phyloP scores from a whole-genome alignment of 35 echinoderm and acorn worm genomes.

The Strongylocentrotus purpuratus region DNA sequence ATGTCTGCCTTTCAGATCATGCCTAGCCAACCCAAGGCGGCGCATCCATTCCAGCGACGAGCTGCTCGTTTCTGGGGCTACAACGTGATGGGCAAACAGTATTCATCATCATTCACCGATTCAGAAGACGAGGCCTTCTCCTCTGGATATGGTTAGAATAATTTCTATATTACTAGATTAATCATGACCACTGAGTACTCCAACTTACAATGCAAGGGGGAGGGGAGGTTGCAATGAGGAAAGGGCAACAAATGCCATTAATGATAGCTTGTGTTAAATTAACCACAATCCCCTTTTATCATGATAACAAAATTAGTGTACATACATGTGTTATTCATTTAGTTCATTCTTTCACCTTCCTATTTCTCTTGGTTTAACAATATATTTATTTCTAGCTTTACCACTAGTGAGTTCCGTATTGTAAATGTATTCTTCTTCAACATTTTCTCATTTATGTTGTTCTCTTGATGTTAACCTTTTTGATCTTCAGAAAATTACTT shows the following conservation, averaged over 20 bases:
- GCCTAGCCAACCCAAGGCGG: slow-evolving; percentile 26
- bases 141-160: slow-evolving; percentile 78
- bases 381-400: background rate
- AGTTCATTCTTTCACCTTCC: background rate
- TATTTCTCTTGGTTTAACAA: background rate
- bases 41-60: slow-evolving; percentile 42
- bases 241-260: too few species aligned
- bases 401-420: background rate
- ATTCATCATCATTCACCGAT: slow-evolving; percentile 86
- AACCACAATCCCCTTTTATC: too few species aligned
- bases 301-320: too few species aligned
- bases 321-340: background rate
- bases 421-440: background rate
- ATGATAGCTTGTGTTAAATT: too few species aligned
- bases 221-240: too few species aligned
- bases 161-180: background rate
- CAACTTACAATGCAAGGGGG: too few species aligned
- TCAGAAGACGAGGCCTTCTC: slow-evolving; percentile 95
- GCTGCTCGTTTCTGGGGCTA: slow-evolving; percentile 55
- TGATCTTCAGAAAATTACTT: too few species aligned
- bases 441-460: background rate
- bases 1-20: background rate
- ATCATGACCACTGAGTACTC: background rate
- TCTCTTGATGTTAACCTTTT: background rate
- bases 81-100: slow-evolving; percentile 61